phyloP scores from a whole-genome alignment of 2,113 vertebrate species.

The Terrapene triunguis region DNA sequence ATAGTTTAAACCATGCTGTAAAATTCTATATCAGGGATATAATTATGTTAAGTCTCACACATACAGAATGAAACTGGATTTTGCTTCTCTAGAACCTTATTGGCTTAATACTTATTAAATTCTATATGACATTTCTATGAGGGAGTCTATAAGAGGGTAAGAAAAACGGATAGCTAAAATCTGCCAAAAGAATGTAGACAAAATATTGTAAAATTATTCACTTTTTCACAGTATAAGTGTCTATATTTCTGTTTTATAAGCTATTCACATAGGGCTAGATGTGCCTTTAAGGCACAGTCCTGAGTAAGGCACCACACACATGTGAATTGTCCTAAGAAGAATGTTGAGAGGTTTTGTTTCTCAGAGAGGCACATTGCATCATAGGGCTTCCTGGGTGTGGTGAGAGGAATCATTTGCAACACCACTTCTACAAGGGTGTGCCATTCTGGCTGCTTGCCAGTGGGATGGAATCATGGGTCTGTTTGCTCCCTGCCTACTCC shows the following conservation, averaged over 20 bases:
- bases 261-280: background rate
- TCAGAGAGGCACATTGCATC: background rate
- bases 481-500: background rate
- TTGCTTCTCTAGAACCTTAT: background rate
- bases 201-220: constrained; percentile 8
- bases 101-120: background rate
- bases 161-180: background rate
- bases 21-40: background rate
- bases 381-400: constrained; percentile 2
- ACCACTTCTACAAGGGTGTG: background rate
- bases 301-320: background rate
- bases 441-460: background rate
- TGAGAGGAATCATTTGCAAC: background rate
- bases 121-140: background rate
- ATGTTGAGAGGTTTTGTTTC: background rate
- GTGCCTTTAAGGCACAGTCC: background rate
- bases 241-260: background rate
- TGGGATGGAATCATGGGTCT: background rate
- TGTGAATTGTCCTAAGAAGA: background rate
- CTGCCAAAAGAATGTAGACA: background rate
- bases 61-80: background rate
- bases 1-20: background rate
- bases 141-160: background rate
- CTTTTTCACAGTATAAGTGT: background rate
- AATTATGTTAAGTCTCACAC: background rate